Percentiles rank a stretch among this genome's conserved stretches.
Evolutionary conservation across 2,113 vertebrate genomes (phyloP).

Genomic region (Centrocercus urophasianus): DNA sequence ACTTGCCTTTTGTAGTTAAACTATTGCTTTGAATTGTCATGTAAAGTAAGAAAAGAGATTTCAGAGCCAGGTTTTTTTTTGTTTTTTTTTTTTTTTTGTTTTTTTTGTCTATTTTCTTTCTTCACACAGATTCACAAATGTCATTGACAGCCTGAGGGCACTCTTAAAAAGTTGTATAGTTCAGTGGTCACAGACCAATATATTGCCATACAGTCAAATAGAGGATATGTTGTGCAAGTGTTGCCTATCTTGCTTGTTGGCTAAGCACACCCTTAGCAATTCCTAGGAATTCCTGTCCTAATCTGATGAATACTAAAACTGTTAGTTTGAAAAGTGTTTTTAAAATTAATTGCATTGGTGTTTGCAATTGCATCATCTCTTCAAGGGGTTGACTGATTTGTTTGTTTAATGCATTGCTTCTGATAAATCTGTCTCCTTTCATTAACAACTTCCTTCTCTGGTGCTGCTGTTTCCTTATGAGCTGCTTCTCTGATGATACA

Average conservation of each 20-base stretch:
- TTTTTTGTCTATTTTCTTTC: neutral
- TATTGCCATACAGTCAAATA: neutral
- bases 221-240: neutral
- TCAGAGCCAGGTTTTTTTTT: neutral
- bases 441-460: neutral
- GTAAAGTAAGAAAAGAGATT: neutral
- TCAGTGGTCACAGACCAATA: neutral
- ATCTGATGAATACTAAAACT: neutral
- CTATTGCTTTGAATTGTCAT: neutral
- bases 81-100: neutral
- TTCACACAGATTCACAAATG: neutral
- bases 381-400: neutral
- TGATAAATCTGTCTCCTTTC: neutral
- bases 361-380: neutral
- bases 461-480: neutral
- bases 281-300: neutral
- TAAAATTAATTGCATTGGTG: neutral
- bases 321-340: neutral
- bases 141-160: neutral
- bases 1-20: neutral
- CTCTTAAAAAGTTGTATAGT: neutral
- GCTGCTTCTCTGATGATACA: constrained; percentile 1
- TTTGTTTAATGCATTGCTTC: neutral
- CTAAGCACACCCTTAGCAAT: neutral
- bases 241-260: neutral